Evolutionary conservation across 2,888 invertebrate species (phyloP), one percentile per base, ranked within the genome.

Genomic region (Raillietiella orientalis): DNA sequence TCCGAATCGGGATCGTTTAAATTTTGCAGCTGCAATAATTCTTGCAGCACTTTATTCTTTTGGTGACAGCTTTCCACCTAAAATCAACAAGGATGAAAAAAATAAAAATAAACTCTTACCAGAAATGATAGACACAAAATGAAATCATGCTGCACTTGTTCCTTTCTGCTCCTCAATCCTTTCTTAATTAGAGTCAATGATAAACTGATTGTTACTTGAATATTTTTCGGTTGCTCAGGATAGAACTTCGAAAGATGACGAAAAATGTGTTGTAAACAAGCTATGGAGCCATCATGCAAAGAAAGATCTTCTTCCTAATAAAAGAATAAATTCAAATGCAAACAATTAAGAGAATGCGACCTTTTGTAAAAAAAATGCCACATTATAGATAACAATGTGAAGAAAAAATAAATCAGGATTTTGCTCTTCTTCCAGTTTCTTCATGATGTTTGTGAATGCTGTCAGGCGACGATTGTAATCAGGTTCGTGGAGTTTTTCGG

Each of bases 401-500:
- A 74, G 49, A 19, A 66, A 54, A 1, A 67, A 66, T 10, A 64
- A 41, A 33, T 65, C 58, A 14, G 66, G 43, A 25, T 60, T 57
- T 4, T 70, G 47, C 6, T 12, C 13, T 16, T 39, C 36, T 6
- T 42, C 36, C n/a, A 50, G 34, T 28, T 58, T 40, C 23, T 50
- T 41, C 31, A 59, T 59, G 21, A 79, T 59, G 35, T 53, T 48
- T 36, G 59, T 62, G 36, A 75, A 74, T 0, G 70, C 70, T 27
- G 66, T 61, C 13, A 84, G 52, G 35, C 90, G 56, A 36, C 56
- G 56, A 31, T 70, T 63, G 38, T 71, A 82, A 47, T 90, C 79
- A 1, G 87, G 82, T 41, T 90, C 84, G 37, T 87, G 84, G n/a
- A 87, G 56, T 62, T 71, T 71, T 33, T 65, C 60, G 23, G 58